phyloP scores from a whole-genome alignment of 2,888 invertebrate genomes.

The Gasteruption jaculator region DNA sequence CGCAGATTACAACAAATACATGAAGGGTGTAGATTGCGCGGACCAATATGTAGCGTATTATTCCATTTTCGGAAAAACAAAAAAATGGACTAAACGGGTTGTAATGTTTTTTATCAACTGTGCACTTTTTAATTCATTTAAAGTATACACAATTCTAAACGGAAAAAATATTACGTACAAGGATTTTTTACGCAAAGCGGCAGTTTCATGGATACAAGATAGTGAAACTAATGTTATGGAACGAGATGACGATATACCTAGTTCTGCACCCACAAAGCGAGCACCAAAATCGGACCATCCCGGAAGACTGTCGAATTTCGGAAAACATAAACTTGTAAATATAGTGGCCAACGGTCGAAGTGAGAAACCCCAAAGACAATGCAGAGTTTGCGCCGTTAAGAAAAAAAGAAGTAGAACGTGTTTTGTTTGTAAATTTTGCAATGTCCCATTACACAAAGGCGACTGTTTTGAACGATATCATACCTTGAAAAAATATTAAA shows the following conservation, averaged over 20 bases:
- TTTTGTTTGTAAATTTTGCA: slow-evolving; percentile 21
- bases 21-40: slow-evolving; percentile 15
- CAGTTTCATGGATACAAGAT: slow-evolving; percentile 16
- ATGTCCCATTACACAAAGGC: slow-evolving; percentile 19
- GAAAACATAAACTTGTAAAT: slow-evolving; percentile 18
- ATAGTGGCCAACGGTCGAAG: slow-evolving; percentile 17
- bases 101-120: slow-evolving; percentile 18
- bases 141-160: slow-evolving; percentile 6
- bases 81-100: slow-evolving; percentile 14
- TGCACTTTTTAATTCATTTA: slow-evolving; percentile 14
- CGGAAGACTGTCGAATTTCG: slow-evolving; percentile 12
- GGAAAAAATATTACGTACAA: slow-evolving; percentile 14
- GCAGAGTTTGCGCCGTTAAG: slow-evolving; percentile 21
- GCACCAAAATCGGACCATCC: slow-evolving; percentile 12
- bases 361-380: slow-evolving; percentile 19
- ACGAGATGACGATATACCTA: slow-evolving; percentile 7
- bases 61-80: slow-evolving; percentile 17
- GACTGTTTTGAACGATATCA: slow-evolving; percentile 17
- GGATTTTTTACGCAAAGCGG: slow-evolving; percentile 14
- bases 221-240: slow-evolving; percentile 10
- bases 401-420: slow-evolving; percentile 20
- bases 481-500: slow-evolving; percentile 17
- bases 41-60: slow-evolving; percentile 15
- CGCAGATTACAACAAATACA: slow-evolving; percentile 15
- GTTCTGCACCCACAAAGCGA: slow-evolving; percentile 7